These are phyloP conservation scores for Drosophila suboccidentalis DNA, from an alignment of 2,888 invertebrate species.

Conservation along the genomic window DNA sequence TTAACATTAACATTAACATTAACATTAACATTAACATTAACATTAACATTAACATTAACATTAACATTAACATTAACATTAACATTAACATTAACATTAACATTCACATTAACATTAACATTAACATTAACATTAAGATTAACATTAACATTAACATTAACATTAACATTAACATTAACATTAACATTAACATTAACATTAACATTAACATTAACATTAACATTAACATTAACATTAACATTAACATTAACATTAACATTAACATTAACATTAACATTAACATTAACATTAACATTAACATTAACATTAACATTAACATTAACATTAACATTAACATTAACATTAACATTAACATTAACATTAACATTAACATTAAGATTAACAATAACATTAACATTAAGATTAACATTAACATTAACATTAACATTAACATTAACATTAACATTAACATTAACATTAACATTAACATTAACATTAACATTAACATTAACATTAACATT, in stretches of 20 bases:
- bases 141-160: slow-evolving; percentile 5
- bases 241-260: slow-evolving; percentile 10
- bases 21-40: slow-evolving; percentile 2
- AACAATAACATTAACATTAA: slow-evolving; percentile 7
- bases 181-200: slow-evolving; percentile 1
- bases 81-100: slow-evolving; percentile 6
- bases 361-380: slow-evolving; percentile 10
- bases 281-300: slow-evolving; percentile 12
- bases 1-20: slow-evolving; percentile 8
- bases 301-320: slow-evolving; percentile 13
- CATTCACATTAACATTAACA: slow-evolving; percentile 7
- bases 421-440: slow-evolving; percentile 11
- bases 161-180: slow-evolving; percentile 1
- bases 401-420: slow-evolving; percentile 12
- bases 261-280: slow-evolving; percentile 9
- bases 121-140: slow-evolving; percentile 7
- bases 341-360: slow-evolving; percentile 9
- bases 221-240: slow-evolving; percentile 9
- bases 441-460: slow-evolving; percentile 7
- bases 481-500: slow-evolving; percentile 12
- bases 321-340: slow-evolving; percentile 10
- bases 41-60: slow-evolving; percentile 4
- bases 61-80: slow-evolving; percentile 8
- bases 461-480: slow-evolving; percentile 11
- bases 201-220: slow-evolving; percentile 10